These are phyloP conservation scores for Sycophila texana DNA, from an alignment of 2,888 invertebrate genomes.

Conservation along the genomic window DNA sequence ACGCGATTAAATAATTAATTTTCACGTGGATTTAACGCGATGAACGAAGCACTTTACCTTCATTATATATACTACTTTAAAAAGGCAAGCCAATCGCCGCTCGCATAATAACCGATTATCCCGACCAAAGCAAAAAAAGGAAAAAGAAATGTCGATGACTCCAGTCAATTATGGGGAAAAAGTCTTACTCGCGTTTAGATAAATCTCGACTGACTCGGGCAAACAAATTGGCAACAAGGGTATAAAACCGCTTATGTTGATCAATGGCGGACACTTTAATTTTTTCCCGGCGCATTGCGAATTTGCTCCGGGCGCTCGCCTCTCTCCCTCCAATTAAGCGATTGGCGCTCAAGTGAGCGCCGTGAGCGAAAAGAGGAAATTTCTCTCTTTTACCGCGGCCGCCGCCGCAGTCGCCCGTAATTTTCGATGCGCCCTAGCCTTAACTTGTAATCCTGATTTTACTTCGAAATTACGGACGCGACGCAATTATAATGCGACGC, in stretches of 20 bases:
- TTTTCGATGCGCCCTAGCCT: constrained; percentile 29
- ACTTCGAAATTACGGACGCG: constrained; percentile 45
- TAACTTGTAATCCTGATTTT: constrained; percentile 50
- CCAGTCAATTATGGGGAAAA: no score
- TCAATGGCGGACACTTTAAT: constrained; percentile 51
- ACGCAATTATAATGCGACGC: constrained; percentile 29
- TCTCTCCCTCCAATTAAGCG: constrained; percentile 42
- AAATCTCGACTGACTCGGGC: constrained; percentile 27
- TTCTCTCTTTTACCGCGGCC: neutral
- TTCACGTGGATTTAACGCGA: no score
- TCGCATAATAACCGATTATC: no score
- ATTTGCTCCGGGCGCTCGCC: constrained; percentile 4
- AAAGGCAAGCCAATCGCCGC: no score
- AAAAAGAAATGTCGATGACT: no score
- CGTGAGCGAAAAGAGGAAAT: neutral
- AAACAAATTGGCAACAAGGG: constrained; percentile 48
- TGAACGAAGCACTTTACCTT: no score
- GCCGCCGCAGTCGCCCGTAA: constrained; percentile 19
- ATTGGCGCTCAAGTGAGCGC: constrained; percentile 14
- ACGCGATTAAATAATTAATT: no score
- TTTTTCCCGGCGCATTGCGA: constrained; percentile 38
- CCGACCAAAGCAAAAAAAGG: no score
- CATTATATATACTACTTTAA: no score
- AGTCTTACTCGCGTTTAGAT: neutral
- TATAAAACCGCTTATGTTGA: constrained; percentile 49